These are phyloP conservation scores for Erynnis tages DNA, from an alignment of 2,888 invertebrate species.

Conservation along the genomic window DNA sequence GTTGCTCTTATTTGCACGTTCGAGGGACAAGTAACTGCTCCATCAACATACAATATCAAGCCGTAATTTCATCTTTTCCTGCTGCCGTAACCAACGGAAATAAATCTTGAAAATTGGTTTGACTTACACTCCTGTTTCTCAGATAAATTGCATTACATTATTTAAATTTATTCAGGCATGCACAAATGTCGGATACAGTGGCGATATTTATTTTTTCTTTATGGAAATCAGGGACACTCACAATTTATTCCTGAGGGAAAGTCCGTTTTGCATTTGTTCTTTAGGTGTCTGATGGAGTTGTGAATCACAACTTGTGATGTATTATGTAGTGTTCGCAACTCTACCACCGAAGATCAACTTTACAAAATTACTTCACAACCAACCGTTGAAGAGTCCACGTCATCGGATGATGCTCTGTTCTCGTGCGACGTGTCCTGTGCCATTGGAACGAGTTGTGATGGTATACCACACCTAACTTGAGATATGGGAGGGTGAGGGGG, in stretches of 20 bases:
- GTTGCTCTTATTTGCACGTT: no score
- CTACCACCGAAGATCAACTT: no score
- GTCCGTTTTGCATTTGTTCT: not conserved
- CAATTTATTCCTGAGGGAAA: constrained; percentile 2
- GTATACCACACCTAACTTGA: no score
- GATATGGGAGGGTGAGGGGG: no score
- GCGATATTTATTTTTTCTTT: constrained; percentile 32
- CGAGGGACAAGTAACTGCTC: no score
- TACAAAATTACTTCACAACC: no score
- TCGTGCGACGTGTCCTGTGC: no score
- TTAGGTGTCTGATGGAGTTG: not conserved
- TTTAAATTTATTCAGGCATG: constrained; percentile 16
- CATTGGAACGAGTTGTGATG: no score
- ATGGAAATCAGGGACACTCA: constrained; percentile 29
- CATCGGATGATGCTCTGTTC: no score
- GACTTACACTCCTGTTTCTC: constrained; percentile 6
- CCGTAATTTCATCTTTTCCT: not conserved
- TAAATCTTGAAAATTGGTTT: not conserved
- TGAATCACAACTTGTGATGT: no score
- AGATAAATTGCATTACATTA: constrained; percentile 14
- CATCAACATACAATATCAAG: not conserved
- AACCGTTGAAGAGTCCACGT: no score
- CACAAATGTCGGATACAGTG: constrained; percentile 32
- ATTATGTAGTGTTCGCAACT: no score
- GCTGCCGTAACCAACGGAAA: not conserved